Base-by-base conservation (phyloP, 2,888 invertebrate species). In the Drosophila siamana region DNA sequence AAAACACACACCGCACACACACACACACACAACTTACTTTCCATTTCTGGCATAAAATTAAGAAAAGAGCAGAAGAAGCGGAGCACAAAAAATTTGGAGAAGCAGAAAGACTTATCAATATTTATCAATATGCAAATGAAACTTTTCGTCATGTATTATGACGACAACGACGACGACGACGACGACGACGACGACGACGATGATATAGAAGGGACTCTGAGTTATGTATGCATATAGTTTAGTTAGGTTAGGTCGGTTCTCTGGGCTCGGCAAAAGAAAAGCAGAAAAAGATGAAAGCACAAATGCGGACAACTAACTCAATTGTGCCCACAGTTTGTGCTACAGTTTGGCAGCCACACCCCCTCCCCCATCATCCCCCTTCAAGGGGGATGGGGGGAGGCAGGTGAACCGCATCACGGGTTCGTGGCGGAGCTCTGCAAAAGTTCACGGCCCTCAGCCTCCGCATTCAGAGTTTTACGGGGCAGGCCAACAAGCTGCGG, bases 1-100 rank as follows among this genome's bases (percentile, higher is more conserved):
- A 77, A 62, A 64, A 63, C 33, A 63, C 13, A 13, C 13, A 38
- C n/a, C 19, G 9, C 28, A 28, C 8, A 26, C 5, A 4, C 26
- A 26, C 26, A 9, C 33, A 33, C n/a, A n/a, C 33, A 6, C 15
- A 52, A 36, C 33, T 57, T 30, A 77, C 78, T 74, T 77, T 77
- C 74, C 77, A 76, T 76, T 75, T 73, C 63, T 69, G 26, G 47
- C 24, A 46, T 46, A 5, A 46, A 56, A 56, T 46, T 46, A 24
- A 56, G n/a, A 38, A 40, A 56, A 1, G 19, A 19, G 19, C 19
- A 1, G 19, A 19, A 19, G 2, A 19, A 19, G n/a, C n/a, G n/a
- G n/a, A n/a, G n/a, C n/a, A 19, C 13, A 19, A n/a, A 30, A 43
- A 30, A 16, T 7, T 30, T 19, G 19, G n/a, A n/a, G n/a, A n/a